phyloP scores from a whole-genome alignment of 2,888 invertebrate genomes.

The Caenorhabditis imperialis region DNA sequence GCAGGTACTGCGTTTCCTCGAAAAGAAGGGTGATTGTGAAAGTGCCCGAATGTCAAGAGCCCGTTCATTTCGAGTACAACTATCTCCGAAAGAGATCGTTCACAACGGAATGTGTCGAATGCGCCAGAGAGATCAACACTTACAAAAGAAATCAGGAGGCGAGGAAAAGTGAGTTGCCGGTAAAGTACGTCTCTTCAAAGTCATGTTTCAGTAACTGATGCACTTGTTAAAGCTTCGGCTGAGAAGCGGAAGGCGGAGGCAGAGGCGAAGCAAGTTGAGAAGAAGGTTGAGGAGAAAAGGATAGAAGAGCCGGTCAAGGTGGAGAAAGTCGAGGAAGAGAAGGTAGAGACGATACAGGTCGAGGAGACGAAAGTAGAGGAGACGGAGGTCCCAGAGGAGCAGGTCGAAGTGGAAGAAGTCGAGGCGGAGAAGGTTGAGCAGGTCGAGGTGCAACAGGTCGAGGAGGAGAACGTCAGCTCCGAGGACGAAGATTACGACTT shows the following conservation, averaged over 20 bases:
- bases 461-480: neutral
- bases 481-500: neutral
- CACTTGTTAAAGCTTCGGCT: neutral
- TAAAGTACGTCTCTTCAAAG: too few species aligned
- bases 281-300: too few species aligned
- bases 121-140: neutral
- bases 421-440: neutral
- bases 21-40: neutral
- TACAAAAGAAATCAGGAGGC: too few species aligned
- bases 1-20: too few species aligned
- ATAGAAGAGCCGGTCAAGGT: too few species aligned
- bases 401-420: neutral
- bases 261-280: too few species aligned
- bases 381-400: too few species aligned
- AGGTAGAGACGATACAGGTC: too few species aligned
- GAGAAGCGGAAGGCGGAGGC: neutral
- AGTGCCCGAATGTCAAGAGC: neutral
- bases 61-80: neutral
- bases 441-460: neutral
- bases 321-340: too few species aligned
- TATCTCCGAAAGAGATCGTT: neutral
- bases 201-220: too few species aligned
- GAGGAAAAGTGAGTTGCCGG: too few species aligned
- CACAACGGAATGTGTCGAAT: neutral
- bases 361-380: too few species aligned